Conservation (phyloP, 2,797 vertebrate species). For the Alfaro cultratus region DNA sequence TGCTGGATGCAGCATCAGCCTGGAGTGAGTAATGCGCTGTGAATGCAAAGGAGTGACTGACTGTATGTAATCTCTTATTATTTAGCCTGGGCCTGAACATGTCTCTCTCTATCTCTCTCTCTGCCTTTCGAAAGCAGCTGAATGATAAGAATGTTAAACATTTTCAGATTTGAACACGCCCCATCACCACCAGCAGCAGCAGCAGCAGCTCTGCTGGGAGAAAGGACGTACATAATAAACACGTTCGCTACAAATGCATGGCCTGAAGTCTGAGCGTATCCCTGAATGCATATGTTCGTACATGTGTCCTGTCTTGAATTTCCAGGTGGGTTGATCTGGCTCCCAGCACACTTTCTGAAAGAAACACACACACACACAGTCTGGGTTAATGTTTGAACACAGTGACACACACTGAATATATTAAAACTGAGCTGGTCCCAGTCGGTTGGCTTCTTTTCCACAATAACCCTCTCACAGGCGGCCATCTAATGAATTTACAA, state of each 20-base stretch:
- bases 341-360: conserved; percentile 55
- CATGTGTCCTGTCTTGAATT: conserved; percentile 60
- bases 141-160: conserved; percentile 85
- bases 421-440: conserved; percentile 52
- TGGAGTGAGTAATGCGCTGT: conserved; percentile 72
- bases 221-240: conserved; percentile 22
- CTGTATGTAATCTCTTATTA: conserved; percentile 69
- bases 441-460: conserved; percentile 55
- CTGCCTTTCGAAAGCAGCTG: conserved; percentile 66
- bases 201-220: conserved; percentile 24
- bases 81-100: conserved; percentile 80
- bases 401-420: conserved; percentile 71
- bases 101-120: conserved; percentile 69
- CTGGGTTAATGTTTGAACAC: conserved; percentile 80
- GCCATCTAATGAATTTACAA: conserved; percentile 44
- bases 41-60: conserved; percentile 75
- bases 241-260: conserved; percentile 13
- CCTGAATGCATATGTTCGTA: conserved; percentile 24
- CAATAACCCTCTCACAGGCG: conserved; percentile 32
- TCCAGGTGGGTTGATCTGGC: conserved; percentile 63
- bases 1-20: conserved; percentile 51
- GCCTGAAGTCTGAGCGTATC: conserved; percentile 10
- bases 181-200: conserved; percentile 38
- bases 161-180: conserved; percentile 73
- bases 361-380: conserved; percentile 56